Evolutionary conservation across 1,140 invertebrate species (phyloP), one percentile per base, ranked within the genome.

Genomic region (Drosophila teissieri): DNA sequence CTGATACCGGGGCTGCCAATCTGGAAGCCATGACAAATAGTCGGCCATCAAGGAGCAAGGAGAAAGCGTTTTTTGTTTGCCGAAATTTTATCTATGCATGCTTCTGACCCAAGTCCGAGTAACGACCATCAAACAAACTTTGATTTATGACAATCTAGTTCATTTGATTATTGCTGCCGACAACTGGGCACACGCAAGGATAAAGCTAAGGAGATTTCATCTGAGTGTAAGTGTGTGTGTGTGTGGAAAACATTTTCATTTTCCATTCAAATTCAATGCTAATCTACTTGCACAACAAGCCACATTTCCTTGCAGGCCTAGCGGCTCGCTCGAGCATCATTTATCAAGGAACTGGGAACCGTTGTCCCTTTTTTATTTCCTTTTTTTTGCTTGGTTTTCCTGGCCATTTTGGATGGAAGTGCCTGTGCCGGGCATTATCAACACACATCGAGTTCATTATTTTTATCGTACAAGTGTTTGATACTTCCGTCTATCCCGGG

Each of bases 201-300:
- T 24, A 14, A 55, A 44, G 42, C 49, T 19, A 27, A 14, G 17
- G 48, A 27, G 37, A 64, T 49, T 42, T 55, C 6, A 5, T 37
- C 11, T 10, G 55, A 27, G 0, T 36, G 1, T 2, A 2, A 24
- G 15, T 17, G 1, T 40, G 12, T 22, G 36, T 39, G 22, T 63
- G 60, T 52, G 68, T 64, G 73, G 56, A 75, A 82, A 86, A 88
- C 79, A 88, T 86, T 86, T 86, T 82, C 74, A 86, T 81, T 88
- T 82, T 78, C 83, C 65, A 86, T 86, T 86, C 82, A 88, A 86
- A 88, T 86, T 82, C 82, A 86, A 86, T 86, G 83, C 83, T 86
- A 86, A 86, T 86, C 83, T 72, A 86, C 74, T 86, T 86, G 83
- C 82, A 52, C 48, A 76, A 86, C 81, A 86, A 85, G 82, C 73